phyloP scores from a whole-genome alignment of 1,140 invertebrate genomes.

The Campoletis sonorensis region DNA sequence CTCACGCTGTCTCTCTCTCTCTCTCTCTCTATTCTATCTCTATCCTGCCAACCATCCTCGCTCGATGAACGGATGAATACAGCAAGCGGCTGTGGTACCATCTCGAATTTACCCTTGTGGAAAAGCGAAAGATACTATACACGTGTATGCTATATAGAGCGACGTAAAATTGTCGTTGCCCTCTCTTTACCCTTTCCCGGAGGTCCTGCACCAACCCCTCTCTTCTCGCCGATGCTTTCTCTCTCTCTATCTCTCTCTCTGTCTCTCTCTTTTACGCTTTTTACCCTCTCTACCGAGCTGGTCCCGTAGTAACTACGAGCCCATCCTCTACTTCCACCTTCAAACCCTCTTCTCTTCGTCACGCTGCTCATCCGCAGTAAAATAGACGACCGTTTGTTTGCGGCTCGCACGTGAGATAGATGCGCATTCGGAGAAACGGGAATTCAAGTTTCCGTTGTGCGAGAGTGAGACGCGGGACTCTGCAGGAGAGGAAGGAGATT shows the following conservation, averaged over 20 bases:
- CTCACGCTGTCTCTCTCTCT: slow-evolving; percentile 19
- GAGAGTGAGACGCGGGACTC: slow-evolving; percentile 5
- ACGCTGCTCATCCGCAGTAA: slow-evolving; percentile 54
- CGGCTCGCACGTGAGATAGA: slow-evolving; percentile 56
- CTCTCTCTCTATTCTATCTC: slow-evolving; percentile 8
- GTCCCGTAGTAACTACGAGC: background rate
- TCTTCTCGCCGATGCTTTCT: background rate
- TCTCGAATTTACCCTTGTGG: slow-evolving; percentile 56
- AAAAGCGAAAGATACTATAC: slow-evolving; percentile 39
- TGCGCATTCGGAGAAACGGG: slow-evolving; percentile 46
- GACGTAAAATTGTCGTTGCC: slow-evolving; percentile 67
- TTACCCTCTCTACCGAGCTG: slow-evolving; percentile 2
- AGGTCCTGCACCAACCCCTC: slow-evolving; percentile 56
- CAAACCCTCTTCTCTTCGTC: slow-evolving; percentile 37
- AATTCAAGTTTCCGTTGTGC: slow-evolving; percentile 13
- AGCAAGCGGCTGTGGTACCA: slow-evolving; percentile 25
- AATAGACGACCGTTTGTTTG: slow-evolving; percentile 58
- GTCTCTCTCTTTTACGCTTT: slow-evolving; percentile 18
- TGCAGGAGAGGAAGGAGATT: background rate
- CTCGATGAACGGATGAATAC: slow-evolving; percentile 11
- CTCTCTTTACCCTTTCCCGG: slow-evolving; percentile 46
- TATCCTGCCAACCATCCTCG: background rate
- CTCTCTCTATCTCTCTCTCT: slow-evolving; percentile 15
- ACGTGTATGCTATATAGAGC: slow-evolving; percentile 64
- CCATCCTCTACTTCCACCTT: background rate